A percentile compares a stretch with the other conserved stretches of the same genome.
Conservation (phyloP, 92 coral and sea anemone species). For the Epizoanthus illoricatus region DNA sequence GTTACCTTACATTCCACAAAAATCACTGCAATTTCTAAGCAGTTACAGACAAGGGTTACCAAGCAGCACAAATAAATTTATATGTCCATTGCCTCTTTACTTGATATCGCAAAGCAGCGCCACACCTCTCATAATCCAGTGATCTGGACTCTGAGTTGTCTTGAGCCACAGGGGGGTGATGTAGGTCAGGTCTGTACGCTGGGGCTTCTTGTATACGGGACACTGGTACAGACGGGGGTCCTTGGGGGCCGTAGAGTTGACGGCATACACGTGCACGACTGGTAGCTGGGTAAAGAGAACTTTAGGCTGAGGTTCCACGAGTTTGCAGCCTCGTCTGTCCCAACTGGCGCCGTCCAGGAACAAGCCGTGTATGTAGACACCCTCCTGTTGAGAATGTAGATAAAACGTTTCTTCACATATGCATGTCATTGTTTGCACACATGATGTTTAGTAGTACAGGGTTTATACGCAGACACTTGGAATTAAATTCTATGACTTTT, state of each 20-base stretch:
- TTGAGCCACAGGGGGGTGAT: constrained; percentile 95
- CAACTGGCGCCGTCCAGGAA: constrained; percentile 89
- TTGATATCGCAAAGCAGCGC: constrained; percentile 87
- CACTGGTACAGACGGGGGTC: constrained; percentile 92
- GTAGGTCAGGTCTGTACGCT: constrained; percentile 90
- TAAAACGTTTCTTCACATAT: too few relatives aligned
- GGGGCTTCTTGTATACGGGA: constrained; percentile 91
- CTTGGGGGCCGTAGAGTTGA: constrained; percentile 89
- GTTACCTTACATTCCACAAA: too few relatives aligned
- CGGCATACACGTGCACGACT: constrained; percentile 87
- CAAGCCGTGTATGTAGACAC: constrained; percentile 84
- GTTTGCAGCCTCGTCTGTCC: constrained; percentile 91
- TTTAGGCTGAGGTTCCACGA: constrained; percentile 84
- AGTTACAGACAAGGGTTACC: too few relatives aligned
- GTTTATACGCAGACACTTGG: background rate
- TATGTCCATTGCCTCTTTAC: constrained; percentile 20
- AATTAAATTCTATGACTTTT: background rate
- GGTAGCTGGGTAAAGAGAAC: constrained; percentile 79
- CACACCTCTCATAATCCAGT: constrained; percentile 89
- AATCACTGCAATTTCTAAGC: too few relatives aligned
- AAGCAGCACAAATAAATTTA: too few relatives aligned
- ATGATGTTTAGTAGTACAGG: too few relatives aligned
- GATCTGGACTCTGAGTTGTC: constrained; percentile 85
- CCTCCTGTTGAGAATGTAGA: constrained; percentile 54
- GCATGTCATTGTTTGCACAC: too few relatives aligned